Percentiles rank a stretch among this genome's conserved stretches.
Conservation (phyloP, 2,113 vertebrate genomes). For the Centropristis striata region DNA sequence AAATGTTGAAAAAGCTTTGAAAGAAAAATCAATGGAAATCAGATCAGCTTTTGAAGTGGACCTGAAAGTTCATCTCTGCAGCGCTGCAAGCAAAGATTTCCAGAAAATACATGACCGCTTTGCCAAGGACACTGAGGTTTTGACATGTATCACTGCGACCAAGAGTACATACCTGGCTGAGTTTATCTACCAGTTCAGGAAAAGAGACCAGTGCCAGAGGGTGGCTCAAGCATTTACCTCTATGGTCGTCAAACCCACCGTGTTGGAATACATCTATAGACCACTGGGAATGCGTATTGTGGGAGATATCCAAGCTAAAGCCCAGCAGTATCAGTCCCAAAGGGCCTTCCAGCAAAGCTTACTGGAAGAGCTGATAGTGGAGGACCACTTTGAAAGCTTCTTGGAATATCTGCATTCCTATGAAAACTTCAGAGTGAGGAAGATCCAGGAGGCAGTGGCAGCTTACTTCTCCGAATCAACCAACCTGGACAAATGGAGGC, state of each 20-base stretch:
- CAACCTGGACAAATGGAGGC: constrained; percentile 59
- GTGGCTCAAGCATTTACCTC: constrained; percentile 70
- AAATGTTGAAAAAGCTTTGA: constrained; percentile 75
- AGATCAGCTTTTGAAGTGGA: constrained; percentile 75
- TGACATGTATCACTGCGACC: constrained; percentile 56
- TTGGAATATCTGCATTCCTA: constrained; percentile 73
- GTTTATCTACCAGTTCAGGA: constrained; percentile 79
- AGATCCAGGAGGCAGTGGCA: constrained; percentile 68
- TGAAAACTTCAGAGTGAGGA: constrained; percentile 69
- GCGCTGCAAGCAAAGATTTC: constrained; percentile 73
- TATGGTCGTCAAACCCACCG: constrained; percentile 77
- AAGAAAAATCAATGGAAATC: constrained; percentile 59
- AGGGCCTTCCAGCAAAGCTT: constrained; percentile 72
- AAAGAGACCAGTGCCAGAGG: constrained; percentile 79
- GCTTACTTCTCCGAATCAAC: constrained; percentile 67
- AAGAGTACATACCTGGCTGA: constrained; percentile 55
- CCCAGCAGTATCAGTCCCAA: constrained; percentile 59
- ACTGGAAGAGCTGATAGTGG: constrained; percentile 73
- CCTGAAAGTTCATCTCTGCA: constrained; percentile 77
- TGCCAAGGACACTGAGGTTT: constrained; percentile 70
- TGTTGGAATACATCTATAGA: constrained; percentile 70
- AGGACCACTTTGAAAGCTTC: constrained; percentile 77
- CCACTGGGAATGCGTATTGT: constrained; percentile 66
- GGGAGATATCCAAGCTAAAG: constrained; percentile 68
- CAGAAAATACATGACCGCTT: constrained; percentile 76